Base-by-base conservation (phyloP, 2,113 vertebrate genomes). In the Leiothrix lutea region DNA sequence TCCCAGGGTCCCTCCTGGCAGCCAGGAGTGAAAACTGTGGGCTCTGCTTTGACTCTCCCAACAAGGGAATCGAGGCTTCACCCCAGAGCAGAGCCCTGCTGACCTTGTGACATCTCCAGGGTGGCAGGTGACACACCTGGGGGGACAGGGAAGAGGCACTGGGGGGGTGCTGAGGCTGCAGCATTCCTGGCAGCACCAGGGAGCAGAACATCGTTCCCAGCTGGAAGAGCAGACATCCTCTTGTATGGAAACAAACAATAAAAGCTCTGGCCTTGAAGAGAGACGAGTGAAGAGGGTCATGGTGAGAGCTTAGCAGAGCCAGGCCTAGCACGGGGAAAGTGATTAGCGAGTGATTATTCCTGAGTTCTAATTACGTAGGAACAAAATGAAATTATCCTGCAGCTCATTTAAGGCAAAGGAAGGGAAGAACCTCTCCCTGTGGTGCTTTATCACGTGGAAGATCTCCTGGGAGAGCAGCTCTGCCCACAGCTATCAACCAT, bases 331-430 rank as follows among this genome's bases (percentile, higher is more conserved):
- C 14, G 2, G 66, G 42, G 38, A 70, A 77, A 61, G 71, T 54
- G 90, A 96, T 92, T 94, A 80, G 45, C 3, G 50, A 77, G 82
- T 77, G 90, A 88, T 96, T 92, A 93, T 94, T 86, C 90, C 71
- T 3, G 2, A 61, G 38, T 88, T 38, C 92, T 90, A 80, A 86
- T 97, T 94, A 83, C 33, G 56, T 54, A 70, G 0, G n/a, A 75
- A 70, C 67, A 77, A 86, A 95, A 95, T 18, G 33, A 94, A 93
- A 95, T 93, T 88, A 92, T 88, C 82, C 86, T 1, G 8, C 75
- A 58, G 66, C 72, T 73, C 42, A 6, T 21, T 69, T 44, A 47
- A 77, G 86, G 53, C 82, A 80, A 77, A 94, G 88, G 83, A 93
- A 96, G 89, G 88, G 56, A 86, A 88, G 64, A 29, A 45, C 71